Conservation (phyloP, 2,888 invertebrate genomes). For the Lasioglossum zephyrum region DNA sequence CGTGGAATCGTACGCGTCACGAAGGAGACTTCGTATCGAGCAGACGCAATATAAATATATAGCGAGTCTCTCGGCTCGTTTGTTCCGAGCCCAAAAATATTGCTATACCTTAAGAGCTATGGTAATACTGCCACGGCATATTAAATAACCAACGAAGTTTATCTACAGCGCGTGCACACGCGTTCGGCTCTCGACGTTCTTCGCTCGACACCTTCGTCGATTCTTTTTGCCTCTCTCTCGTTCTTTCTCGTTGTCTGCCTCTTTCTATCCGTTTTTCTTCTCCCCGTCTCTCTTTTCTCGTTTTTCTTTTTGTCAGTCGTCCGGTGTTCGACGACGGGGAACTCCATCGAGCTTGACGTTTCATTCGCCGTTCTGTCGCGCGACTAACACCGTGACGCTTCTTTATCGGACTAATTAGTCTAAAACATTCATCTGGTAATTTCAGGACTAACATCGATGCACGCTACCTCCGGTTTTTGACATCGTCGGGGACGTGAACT, state of each 20-base stretch:
- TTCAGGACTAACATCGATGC: conserved; percentile 52
- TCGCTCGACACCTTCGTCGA: conserved; percentile 9
- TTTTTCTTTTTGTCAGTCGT: background rate
- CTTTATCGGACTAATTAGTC: conserved; percentile 28
- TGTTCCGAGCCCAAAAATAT: conserved; percentile 79
- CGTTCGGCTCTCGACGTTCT: conserved; percentile 37
- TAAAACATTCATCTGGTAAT: conserved; percentile 41
- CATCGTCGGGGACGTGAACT: conserved; percentile 16
- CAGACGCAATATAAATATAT: conserved; percentile 50
- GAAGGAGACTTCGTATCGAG: conserved; percentile 37
- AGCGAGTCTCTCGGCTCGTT: conserved; percentile 42
- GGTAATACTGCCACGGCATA: conserved; percentile 81
- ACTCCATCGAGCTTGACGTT: background rate
- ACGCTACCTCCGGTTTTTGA: conserved; percentile 25
- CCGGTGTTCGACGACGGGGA: background rate
- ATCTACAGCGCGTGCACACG: conserved; percentile 49
- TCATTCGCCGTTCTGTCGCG: background rate
- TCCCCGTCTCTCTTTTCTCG: background rate
- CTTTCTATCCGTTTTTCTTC: background rate
- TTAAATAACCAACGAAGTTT: conserved; percentile 67
- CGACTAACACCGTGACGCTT: conserved; percentile 20
- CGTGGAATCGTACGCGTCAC: conserved; percentile 26
- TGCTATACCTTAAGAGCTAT: conserved; percentile 76
- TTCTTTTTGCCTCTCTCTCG: background rate
- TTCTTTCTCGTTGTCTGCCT: background rate